phyloP scores from a whole-genome alignment of 2,888 invertebrate species.

The Mycogona germanica region DNA sequence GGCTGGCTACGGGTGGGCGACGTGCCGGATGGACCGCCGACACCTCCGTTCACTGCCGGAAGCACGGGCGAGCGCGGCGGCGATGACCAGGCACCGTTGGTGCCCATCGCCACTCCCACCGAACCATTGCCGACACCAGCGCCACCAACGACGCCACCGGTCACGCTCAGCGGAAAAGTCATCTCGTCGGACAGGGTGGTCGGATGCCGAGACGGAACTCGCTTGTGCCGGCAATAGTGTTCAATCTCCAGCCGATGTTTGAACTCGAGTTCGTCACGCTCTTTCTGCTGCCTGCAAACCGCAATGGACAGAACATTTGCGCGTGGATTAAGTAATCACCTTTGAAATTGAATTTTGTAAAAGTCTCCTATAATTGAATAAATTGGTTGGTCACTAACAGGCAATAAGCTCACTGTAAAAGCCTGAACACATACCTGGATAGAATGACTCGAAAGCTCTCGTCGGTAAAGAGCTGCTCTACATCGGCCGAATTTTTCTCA shows the following conservation, averaged over 20 bases:
- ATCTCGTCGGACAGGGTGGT: not conserved
- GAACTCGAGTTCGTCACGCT: conserved; percentile 42
- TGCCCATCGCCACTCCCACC: too few species aligned
- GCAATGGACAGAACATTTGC: too few species aligned
- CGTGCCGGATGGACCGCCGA: not conserved
- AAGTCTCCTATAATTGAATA: too few species aligned
- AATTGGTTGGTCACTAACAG: too few species aligned
- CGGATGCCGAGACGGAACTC: conserved; percentile 16
- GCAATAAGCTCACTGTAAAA: too few species aligned
- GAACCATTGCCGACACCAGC: not conserved
- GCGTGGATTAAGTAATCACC: too few species aligned
- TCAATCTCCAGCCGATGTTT: conserved; percentile 37
- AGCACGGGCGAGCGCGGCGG: conserved; percentile 2
- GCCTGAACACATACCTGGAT: conserved; percentile 5
- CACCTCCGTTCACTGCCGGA: conserved; percentile 3
- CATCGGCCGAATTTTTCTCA: too few species aligned
- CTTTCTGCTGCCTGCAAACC: conserved; percentile 39
- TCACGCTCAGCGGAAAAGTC: not conserved
- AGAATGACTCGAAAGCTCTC: conserved; percentile 14
- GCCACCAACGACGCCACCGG: not conserved
- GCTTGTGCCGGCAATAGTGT: conserved; percentile 25
- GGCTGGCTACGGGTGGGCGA: not conserved
- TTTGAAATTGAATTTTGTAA: too few species aligned
- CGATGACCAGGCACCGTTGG: conserved; percentile 5
- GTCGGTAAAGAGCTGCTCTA: not conserved